Evolutionary conservation across 64 coral and sea anemone genomes (phyloP).

Genomic region (Astreopora myriophthalma): DNA sequence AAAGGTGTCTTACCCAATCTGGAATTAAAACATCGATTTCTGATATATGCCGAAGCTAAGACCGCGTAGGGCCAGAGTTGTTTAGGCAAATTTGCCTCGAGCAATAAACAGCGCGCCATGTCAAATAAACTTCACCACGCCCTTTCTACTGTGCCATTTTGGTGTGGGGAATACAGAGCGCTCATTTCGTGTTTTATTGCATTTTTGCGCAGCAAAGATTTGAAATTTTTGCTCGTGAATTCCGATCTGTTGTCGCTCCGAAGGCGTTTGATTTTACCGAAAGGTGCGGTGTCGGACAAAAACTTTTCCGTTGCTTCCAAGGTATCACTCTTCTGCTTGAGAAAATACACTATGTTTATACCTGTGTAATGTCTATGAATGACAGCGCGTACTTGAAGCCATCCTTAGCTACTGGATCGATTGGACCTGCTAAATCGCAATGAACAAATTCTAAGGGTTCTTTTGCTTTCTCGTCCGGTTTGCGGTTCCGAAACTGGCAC

Average conservation of each 20-base stretch:
- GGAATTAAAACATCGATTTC: background rate
- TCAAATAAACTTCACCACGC: constrained; percentile 12
- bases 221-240: constrained; percentile 15
- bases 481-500: background rate
- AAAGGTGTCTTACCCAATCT: background rate
- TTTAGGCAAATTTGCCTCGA: background rate
- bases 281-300: background rate
- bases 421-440: constrained; percentile 12
- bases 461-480: constrained; percentile 19
- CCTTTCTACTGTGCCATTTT: constrained; percentile 22
- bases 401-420: constrained; percentile 2
- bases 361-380: constrained; percentile 26
- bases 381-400: constrained; percentile 4
- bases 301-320: constrained; percentile 20
- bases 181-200: background rate
- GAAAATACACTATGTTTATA: constrained; percentile 16
- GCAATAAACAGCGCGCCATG: constrained; percentile 9
- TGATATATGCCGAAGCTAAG: background rate
- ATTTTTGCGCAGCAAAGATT: background rate
- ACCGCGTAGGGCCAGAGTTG: background rate
- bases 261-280: constrained; percentile 16
- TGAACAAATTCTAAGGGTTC: constrained; percentile 27
- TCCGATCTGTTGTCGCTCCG: constrained; percentile 15
- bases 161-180: constrained; percentile 19
- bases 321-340: constrained; percentile 35